Evolutionary conservation across 2,113 vertebrate species (phyloP).

Genomic region (Meleagris gallopavo): DNA sequence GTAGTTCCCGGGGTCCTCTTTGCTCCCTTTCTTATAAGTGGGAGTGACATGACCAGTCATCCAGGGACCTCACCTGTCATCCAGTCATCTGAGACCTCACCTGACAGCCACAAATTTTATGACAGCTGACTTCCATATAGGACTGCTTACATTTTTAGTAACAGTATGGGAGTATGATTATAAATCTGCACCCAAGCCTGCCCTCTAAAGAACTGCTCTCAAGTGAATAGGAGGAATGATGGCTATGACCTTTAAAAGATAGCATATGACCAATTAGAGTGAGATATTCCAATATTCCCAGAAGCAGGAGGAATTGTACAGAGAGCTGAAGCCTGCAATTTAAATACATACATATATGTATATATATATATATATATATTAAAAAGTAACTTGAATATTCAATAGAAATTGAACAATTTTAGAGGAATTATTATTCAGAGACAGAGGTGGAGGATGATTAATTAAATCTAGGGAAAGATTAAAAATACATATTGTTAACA

Average conservation of each 20-base stretch:
- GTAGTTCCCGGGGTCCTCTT: no score
- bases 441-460: background rate
- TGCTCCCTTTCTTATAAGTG: no score
- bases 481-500: background rate
- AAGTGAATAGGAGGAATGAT: slow-evolving; percentile 37
- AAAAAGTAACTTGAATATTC: background rate
- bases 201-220: slow-evolving; percentile 33
- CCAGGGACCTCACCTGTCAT: no score
- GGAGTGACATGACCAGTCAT: no score
- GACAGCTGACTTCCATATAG: background rate
- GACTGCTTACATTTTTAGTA: background rate
- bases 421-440: background rate
- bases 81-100: no score
- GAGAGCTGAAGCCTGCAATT: background rate
- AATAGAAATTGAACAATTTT: background rate
- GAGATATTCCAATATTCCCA: slow-evolving; percentile 3
- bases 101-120: background rate
- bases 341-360: background rate
- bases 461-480: background rate
- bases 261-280: slow-evolving; percentile 38
- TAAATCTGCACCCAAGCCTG: slow-evolving; percentile 18
- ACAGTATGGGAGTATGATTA: background rate
- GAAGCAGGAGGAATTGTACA: background rate
- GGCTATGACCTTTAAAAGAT: slow-evolving; percentile 49
- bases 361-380: no score